Evolutionary conservation across 2,113 vertebrate species (phyloP).

Genomic region (Synchiropus splendidus): DNA sequence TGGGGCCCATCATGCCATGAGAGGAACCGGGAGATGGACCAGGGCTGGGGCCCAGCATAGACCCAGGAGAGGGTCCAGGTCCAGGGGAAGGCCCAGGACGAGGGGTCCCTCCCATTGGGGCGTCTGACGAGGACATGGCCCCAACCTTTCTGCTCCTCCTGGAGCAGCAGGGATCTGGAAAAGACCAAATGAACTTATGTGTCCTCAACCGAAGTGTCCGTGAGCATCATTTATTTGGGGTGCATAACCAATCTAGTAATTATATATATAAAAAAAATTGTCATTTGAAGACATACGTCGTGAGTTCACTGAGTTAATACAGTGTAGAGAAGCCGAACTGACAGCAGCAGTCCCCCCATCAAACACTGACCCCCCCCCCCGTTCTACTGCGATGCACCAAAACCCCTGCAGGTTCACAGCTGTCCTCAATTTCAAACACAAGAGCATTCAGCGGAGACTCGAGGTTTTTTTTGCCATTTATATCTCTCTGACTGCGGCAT

Average conservation of each 20-base stretch:
- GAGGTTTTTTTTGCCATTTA: no score
- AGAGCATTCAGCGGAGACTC: constrained; percentile 28
- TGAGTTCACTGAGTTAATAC: no score
- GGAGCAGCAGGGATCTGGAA: constrained; percentile 26
- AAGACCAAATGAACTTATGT: no score
- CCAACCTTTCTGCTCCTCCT: constrained; percentile 36
- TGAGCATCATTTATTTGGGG: no score
- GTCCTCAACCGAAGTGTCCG: no score
- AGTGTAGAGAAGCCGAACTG: no score
- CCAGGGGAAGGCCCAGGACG: constrained; percentile 81
- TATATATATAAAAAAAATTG: no score
- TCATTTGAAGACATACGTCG: no score
- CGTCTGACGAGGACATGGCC: constrained; percentile 89
- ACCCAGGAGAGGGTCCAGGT: constrained; percentile 79
- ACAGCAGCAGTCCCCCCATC: no score
- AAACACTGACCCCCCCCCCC: no score
- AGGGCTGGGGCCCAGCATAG: constrained; percentile 81
- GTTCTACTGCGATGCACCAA: constrained; percentile 44
- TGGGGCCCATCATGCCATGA: constrained; percentile 90
- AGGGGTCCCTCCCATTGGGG: constrained; percentile 81
- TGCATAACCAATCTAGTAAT: constrained; percentile 18
- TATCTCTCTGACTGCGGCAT: no score
- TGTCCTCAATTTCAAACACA: constrained; percentile 12
- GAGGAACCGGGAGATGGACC: constrained; percentile 83
- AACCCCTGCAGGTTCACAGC: constrained; percentile 5